phyloP scores from a whole-genome alignment of 35 echinoderm and acorn worm species.

The Apostichopus californicus region DNA sequence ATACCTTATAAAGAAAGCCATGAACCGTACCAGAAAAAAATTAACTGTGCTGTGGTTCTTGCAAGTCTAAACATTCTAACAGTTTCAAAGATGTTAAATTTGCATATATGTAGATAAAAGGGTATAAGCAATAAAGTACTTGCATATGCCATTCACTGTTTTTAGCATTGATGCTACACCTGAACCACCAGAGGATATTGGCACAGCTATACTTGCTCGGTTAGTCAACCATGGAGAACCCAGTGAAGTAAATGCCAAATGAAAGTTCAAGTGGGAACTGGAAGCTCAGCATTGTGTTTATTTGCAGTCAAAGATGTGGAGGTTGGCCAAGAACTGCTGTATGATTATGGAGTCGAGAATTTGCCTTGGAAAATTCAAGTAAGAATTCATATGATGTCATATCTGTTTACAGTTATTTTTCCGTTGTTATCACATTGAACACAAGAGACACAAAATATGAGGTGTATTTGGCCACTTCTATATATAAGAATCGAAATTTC shows the following conservation, averaged over 20 bases:
- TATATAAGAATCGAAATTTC: too few species aligned
- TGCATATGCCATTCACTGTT: neutral
- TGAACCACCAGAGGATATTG: neutral
- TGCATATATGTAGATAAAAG: too few species aligned
- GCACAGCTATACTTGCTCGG: constrained; percentile 19
- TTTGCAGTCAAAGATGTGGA: constrained; percentile 53
- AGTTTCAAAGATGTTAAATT: too few species aligned
- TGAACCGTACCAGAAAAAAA: too few species aligned
- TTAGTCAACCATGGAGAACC: constrained; percentile 51
- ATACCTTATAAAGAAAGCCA: neutral
- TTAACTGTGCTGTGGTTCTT: too few species aligned
- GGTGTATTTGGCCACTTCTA: too few species aligned
- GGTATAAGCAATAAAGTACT: too few species aligned
- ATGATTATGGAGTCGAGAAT: constrained; percentile 60
- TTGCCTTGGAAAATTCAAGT: constrained; percentile 59
- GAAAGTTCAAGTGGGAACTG: constrained; percentile 9
- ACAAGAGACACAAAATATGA: too few species aligned
- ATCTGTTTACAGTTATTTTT: too few species aligned
- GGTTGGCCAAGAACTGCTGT: constrained; percentile 21
- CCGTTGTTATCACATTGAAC: too few species aligned
- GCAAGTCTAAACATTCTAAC: too few species aligned
- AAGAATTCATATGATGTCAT: neutral
- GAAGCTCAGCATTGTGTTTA: constrained; percentile 26
- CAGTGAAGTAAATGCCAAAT: constrained; percentile 27
- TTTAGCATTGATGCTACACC: constrained; percentile 62